These are phyloP conservation scores for Syndactyla subalaris DNA, from an alignment of 2,797 vertebrate genomes.

Conservation along the genomic window DNA sequence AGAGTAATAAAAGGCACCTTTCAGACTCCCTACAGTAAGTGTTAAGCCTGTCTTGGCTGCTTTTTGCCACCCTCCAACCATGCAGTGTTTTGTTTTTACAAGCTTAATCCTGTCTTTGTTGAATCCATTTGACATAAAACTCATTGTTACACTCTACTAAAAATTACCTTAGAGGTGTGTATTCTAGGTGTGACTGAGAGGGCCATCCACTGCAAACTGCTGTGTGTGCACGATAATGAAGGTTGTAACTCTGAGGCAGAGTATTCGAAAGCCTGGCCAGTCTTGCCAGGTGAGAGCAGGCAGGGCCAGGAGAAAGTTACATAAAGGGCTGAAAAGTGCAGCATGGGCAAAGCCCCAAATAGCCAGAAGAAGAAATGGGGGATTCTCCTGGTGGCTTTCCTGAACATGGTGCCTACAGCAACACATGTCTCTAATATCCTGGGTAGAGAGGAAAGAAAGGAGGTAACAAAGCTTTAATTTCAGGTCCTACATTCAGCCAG, in stretches of 20 bases:
- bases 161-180: neutral
- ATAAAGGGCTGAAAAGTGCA: neutral
- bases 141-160: neutral
- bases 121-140: neutral
- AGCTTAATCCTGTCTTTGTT: neutral
- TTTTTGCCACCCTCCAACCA: neutral
- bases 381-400: neutral
- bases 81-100: neutral
- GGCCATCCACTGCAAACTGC: neutral
- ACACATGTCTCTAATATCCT: neutral
- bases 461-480: neutral
- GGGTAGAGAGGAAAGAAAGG: neutral
- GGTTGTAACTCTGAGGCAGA: neutral
- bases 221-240: fast-evolving
- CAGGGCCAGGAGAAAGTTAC: neutral
- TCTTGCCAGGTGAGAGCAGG: neutral
- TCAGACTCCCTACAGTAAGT: neutral
- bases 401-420: neutral
- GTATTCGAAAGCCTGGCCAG: neutral
- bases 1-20: neutral
- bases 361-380: neutral
- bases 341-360: neutral
- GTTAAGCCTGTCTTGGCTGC: neutral
- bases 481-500: neutral
- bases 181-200: neutral